Evolutionary conservation across 2,888 invertebrate species (phyloP).

Genomic region (Torymus aiolomorphi): DNA sequence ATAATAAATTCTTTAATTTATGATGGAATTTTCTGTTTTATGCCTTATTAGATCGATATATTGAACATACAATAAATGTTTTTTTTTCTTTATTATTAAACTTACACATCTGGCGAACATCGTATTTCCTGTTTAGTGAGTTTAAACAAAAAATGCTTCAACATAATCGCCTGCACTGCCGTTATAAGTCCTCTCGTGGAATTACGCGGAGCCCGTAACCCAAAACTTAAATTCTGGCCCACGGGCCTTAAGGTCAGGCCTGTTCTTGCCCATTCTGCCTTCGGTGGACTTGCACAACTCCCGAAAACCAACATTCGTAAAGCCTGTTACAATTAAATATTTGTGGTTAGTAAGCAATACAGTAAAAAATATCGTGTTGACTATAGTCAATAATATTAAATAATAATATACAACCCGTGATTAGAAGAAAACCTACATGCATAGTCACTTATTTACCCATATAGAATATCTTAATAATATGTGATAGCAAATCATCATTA

Average conservation of each 20-base stretch:
- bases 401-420: too few species aligned
- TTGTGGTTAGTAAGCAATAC: not conserved
- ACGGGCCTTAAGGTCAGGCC: slow-evolving; percentile 81
- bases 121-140: slow-evolving; percentile 75
- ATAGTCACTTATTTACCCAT: too few species aligned
- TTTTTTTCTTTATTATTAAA: too few species aligned
- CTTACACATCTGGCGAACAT: slow-evolving; percentile 79
- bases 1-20: too few species aligned
- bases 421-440: too few species aligned
- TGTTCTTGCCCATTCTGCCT: slow-evolving; percentile 84
- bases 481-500: too few species aligned
- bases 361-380: too few species aligned
- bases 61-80: too few species aligned
- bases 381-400: too few species aligned
- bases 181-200: slow-evolving; percentile 81
- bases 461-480: too few species aligned
- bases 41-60: too few species aligned
- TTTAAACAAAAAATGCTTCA: slow-evolving; percentile 82
- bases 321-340: slow-evolving; percentile 75
- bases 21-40: too few species aligned
- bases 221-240: slow-evolving; percentile 80
- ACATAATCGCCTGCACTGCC: slow-evolving; percentile 83
- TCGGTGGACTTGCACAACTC: slow-evolving; percentile 82
- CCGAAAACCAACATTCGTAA: slow-evolving; percentile 82
- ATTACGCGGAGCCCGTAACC: slow-evolving; percentile 82